Evolutionary conservation across 2,113 vertebrate genomes (phyloP).

Genomic region (Pimephales promelas): DNA sequence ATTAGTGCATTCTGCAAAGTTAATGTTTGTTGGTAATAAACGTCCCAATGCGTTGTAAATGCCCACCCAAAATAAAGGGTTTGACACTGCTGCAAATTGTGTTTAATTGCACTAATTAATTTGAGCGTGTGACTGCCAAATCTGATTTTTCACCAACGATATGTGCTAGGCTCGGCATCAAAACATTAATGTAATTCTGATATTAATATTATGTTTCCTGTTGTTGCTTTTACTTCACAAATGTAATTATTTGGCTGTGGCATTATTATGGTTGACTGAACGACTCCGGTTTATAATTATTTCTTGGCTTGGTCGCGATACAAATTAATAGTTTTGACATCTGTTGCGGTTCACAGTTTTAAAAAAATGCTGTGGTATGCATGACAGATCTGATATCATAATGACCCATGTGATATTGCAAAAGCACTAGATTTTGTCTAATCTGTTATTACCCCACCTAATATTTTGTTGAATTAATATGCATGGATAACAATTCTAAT

Average conservation of each 20-base stretch:
- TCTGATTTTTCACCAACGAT: constrained; percentile 31
- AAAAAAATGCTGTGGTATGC: constrained; percentile 11
- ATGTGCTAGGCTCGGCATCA: constrained; percentile 15
- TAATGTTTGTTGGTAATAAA: constrained; percentile 47
- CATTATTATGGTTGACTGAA: constrained; percentile 34
- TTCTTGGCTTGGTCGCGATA: constrained; percentile 7
- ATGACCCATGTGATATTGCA: background rate
- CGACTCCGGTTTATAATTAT: background rate
- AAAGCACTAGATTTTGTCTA: background rate
- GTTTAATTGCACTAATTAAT: constrained; percentile 53
- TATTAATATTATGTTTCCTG: constrained; percentile 17
- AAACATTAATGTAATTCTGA: background rate
- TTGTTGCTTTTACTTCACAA: constrained; percentile 28
- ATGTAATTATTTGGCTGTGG: constrained; percentile 31
- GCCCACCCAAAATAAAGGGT: constrained; percentile 33
- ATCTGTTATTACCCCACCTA: background rate
- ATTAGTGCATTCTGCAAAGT: constrained; percentile 24
- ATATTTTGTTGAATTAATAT: background rate
- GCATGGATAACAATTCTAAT: background rate
- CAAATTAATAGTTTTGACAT: constrained; percentile 27
- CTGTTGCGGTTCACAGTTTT: constrained; percentile 15
- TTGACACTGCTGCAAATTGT: constrained; percentile 45
- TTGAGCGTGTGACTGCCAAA: constrained; percentile 44
- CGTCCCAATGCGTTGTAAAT: background rate
- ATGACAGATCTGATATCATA: background rate